Conservation (phyloP, 2,113 vertebrate genomes). For the Rhea americana region DNA sequence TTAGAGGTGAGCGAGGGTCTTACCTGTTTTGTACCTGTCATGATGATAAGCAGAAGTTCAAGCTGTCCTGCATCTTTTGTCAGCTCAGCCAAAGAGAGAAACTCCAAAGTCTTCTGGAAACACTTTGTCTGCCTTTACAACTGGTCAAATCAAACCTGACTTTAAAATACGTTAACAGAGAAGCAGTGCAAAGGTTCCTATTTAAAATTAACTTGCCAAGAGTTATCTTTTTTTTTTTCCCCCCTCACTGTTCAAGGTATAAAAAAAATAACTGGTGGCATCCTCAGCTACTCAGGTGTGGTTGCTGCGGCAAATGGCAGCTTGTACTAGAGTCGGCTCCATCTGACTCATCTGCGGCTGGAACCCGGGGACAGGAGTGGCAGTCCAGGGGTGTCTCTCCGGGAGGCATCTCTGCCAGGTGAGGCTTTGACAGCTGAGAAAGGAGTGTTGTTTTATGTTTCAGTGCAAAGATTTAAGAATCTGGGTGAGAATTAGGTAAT, state of each 20-base stretch:
- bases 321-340: accelerated
- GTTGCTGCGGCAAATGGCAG: neutral
- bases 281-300: neutral
- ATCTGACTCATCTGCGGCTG: neutral
- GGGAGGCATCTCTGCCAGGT: neutral
- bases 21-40: neutral
- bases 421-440: conserved; percentile 14
- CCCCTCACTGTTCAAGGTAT: neutral
- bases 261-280: neutral
- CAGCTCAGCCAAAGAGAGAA: neutral
- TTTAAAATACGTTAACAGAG: neutral
- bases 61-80: neutral
- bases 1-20: neutral
- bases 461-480: conserved; percentile 5
- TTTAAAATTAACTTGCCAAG: neutral
- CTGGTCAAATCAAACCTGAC: neutral
- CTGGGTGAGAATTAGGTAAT: conserved; percentile 44
- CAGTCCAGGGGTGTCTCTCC: neutral
- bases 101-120: neutral
- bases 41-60: neutral
- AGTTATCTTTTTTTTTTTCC: neutral
- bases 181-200: neutral
- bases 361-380: neutral
- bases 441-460: neutral
- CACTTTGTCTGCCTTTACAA: neutral